Evolutionary conservation across 2,113 vertebrate genomes (phyloP), one percentile per base, ranked within the genome.

Genomic region (Campylomormyrus tamandua): DNA sequence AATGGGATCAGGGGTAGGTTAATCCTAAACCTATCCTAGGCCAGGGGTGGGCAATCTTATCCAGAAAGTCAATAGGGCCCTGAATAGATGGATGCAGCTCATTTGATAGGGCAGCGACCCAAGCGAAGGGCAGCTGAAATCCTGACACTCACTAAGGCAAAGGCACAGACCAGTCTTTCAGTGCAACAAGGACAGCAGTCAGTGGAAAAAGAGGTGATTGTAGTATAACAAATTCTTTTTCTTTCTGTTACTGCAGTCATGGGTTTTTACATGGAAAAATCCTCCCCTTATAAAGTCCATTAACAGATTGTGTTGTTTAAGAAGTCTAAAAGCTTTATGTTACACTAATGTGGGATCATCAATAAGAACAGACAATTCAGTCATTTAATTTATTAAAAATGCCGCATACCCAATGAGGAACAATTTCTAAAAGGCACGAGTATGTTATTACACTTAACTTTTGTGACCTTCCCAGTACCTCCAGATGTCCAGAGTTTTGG

Each of bases 401-500:
- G 19, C 42, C 77, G 83, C 35, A 84, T 89, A 52, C 24, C 49
- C 66, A 83, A 88, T 89, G 7, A 46, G 87, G 80, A 87, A 21
- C 21, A 10, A 88, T 58, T 39, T 46, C 50, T 45, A 87, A 90
- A 77, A 90, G 80, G 62, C 24, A 83, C 42, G 0, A 48, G 39
- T 89, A 87, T 83, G 49, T 70, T 83, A 90, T 87, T 92, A 88
- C 80, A 89, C 66, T 66, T n/a, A 58, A 15, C 80, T 45, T 90
- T 42, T 50, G 52, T 83, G 86, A 89, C 89, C 77, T 89, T 86
- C n/a, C 24, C 21, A 35, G 77, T 58, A 66, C 56, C 27, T 91
- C 87, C 92, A 92, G 90, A 92, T 90, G 91, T 90, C 74, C 52
- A n/a, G 13, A 88, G 48, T 46, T 46, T 77, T 91, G 70, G 88